Evolutionary conservation across 1,140 invertebrate species (phyloP).

Genomic region (Berghia stephanieae): DNA sequence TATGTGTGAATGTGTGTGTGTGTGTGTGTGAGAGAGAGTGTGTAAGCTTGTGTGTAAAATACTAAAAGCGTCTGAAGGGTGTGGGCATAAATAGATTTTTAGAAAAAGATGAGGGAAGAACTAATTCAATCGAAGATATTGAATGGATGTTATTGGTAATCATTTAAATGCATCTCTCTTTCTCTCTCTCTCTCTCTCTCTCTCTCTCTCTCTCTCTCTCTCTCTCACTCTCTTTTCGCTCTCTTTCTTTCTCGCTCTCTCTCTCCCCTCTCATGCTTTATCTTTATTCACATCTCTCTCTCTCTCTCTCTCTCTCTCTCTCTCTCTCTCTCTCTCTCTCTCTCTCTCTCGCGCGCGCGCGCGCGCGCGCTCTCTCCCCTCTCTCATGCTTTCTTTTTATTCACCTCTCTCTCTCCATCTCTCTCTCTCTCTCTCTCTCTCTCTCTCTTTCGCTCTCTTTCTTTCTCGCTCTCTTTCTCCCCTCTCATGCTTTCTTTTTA

Average conservation of each 20-base stretch:
- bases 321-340: neutral
- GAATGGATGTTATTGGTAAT: too few species aligned
- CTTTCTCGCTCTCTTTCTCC: too few species aligned
- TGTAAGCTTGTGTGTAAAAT: neutral
- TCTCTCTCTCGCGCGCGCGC: too few species aligned
- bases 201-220: too few species aligned
- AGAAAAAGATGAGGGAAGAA: neutral
- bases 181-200: too few species aligned
- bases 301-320: neutral
- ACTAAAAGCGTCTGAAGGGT: neutral
- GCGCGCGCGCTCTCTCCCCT: too few species aligned
- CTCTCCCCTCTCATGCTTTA: neutral
- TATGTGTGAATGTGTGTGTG: neutral
- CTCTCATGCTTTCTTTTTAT: too few species aligned
- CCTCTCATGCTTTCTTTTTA: too few species aligned
- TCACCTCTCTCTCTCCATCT: too few species aligned
- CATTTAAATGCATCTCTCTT: neutral
- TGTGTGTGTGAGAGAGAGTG: neutral
- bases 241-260: neutral
- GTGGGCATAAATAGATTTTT: neutral
- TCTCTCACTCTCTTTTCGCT: too few species aligned
- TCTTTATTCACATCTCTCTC: neutral
- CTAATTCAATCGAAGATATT: too few species aligned
- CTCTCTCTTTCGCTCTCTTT: slow-evolving; percentile 8
- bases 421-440: neutral